phyloP scores from a whole-genome alignment of 2,888 invertebrate genomes.

The Andrena haemorrhoa region DNA sequence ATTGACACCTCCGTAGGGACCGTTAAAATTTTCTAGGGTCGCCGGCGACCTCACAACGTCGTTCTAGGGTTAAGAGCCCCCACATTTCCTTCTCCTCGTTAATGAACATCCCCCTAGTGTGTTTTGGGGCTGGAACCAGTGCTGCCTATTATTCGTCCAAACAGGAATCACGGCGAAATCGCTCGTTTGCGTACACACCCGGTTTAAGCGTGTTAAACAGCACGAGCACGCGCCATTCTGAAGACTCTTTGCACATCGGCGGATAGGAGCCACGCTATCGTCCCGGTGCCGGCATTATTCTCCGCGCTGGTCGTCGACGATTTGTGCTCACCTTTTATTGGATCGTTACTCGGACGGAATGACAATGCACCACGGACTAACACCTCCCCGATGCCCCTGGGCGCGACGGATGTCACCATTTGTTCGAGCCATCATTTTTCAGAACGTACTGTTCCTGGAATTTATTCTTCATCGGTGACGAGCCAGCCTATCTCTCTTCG shows the following conservation, averaged over 20 bases:
- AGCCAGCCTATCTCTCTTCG: constrained; percentile 36
- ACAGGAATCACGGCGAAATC: constrained; percentile 40
- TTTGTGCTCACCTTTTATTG: constrained; percentile 74
- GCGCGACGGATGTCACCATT: constrained; percentile 76
- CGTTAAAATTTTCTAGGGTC: background rate
- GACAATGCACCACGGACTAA: constrained; percentile 64
- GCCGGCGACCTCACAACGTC: background rate
- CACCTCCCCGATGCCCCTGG: constrained; percentile 66
- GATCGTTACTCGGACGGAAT: constrained; percentile 73
- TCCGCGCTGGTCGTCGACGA: constrained; percentile 61
- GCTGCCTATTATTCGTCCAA: constrained; percentile 38
- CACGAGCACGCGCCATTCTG: constrained; percentile 4
- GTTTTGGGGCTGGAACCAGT: constrained; percentile 8
- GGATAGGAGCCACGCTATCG: constrained; percentile 33
- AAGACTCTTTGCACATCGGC: constrained; percentile 49
- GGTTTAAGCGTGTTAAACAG: constrained; percentile 15
- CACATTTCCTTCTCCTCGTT: background rate
- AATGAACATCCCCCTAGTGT: constrained; percentile 24
- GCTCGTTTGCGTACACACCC: constrained; percentile 8
- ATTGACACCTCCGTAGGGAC: background rate
- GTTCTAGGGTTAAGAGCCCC: background rate
- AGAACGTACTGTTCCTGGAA: constrained; percentile 70
- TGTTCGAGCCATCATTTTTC: constrained; percentile 78
- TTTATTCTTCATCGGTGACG: constrained; percentile 73
- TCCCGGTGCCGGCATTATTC: constrained; percentile 57